Base-by-base conservation (phyloP, 2,797 vertebrate species). In the Amblyopsis hoosieri region DNA sequence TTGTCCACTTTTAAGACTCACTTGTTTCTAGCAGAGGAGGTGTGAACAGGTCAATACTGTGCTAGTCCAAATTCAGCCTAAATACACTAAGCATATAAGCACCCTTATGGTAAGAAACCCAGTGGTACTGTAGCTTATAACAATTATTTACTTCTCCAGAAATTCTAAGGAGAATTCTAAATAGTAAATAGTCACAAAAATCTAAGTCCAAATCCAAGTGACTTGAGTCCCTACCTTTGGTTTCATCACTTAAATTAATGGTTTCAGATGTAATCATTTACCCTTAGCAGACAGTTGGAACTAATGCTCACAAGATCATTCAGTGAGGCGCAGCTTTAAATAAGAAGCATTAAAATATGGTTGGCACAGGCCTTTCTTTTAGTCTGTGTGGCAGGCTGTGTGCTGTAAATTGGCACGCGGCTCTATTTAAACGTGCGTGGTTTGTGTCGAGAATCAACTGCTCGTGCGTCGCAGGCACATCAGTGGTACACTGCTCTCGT, bases 401-500 rank as follows among this genome's bases (percentile, higher is more conserved):
- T 50, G 31, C 63, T 51, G 51, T 58, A 66, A 56, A 54, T 47
- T 84, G 71, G 73, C 77, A 71, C 64, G 19, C 29, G n/a, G n/a
- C 57, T 66, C 17, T 76, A 68, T 88, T 79, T 72, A 71, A 61
- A 74, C 45, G 66, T 68, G 71, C 56, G 45, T 69, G 67, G 71
- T 75, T 68, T 19, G 15, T 11, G 52, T 75, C 75, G 69, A 83
- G 61, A 64, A 79, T 67, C 63, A 73, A 67, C 66, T 82, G 72
- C 76, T 79, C 66, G 66, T 47, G 53, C 68, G 71, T 64, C 72
- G 65, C 3, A 52, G 62, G 67, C 57, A 71, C 67, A 62, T 72
- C 71, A 72, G 65, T 73, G 79, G 78, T 80, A 81, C 66, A 69
- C 53, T 74, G 52, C 55, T 29, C 65, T 74, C 54, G 64, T 76